These are phyloP conservation scores for Drosophila suzukii DNA, from an alignment of 1,140 invertebrate genomes.

Conservation along the genomic window DNA sequence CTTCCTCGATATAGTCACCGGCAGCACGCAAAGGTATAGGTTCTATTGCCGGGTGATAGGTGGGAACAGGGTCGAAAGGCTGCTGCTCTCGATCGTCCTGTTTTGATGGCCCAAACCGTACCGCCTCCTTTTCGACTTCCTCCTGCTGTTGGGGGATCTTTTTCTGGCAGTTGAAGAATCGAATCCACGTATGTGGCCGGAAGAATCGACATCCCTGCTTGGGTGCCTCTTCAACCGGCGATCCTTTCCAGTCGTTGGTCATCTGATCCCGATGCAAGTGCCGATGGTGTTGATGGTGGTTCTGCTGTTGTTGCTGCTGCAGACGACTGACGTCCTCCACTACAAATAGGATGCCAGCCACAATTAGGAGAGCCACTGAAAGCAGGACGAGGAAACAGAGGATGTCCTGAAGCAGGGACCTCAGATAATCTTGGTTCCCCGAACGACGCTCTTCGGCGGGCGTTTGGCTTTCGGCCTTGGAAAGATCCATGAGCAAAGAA, in stretches of 20 bases:
- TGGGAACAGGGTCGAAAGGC: neutral
- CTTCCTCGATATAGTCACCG: slow-evolving; percentile 3
- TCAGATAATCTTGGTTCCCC: neutral
- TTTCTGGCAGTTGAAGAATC: slow-evolving; percentile 15
- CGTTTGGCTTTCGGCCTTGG: slow-evolving; percentile 33
- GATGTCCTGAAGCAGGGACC: slow-evolving; percentile 39
- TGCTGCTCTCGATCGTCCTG: neutral
- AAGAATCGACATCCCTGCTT: neutral
- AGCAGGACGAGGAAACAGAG: slow-evolving; percentile 47
- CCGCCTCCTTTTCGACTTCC: neutral
- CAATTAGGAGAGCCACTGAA: slow-evolving; percentile 34
- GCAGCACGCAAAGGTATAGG: neutral
- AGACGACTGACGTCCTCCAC: slow-evolving; percentile 22
- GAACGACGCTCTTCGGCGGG: neutral
- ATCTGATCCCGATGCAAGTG: neutral
- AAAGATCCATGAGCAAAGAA: slow-evolving; percentile 33
- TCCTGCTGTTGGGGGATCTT: neutral
- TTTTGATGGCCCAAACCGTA: too few species aligned
- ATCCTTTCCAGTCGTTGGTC: neutral
- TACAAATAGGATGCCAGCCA: slow-evolving; percentile 32
- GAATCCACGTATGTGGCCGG: slow-evolving; percentile 5
- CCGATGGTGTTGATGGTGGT: neutral
- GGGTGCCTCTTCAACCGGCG: neutral
- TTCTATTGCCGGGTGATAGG: neutral
- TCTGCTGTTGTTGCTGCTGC: neutral